phyloP scores from a whole-genome alignment of 2,888 invertebrate genomes.

The Teleiodes luculella region DNA sequence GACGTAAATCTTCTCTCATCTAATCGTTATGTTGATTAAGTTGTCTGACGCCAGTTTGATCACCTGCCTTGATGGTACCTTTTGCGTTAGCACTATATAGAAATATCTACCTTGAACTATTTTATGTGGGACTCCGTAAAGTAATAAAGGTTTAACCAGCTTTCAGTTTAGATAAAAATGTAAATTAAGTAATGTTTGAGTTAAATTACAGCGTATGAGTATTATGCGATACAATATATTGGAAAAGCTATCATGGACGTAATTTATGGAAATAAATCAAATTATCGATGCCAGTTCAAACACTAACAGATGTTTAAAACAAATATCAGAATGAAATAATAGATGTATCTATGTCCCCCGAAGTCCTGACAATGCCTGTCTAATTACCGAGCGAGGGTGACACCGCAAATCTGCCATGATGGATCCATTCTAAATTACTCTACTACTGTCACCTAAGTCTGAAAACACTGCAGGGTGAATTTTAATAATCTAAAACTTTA shows the following conservation, averaged over 20 bases:
- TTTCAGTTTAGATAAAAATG: too few relatives aligned
- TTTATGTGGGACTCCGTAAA: too few relatives aligned
- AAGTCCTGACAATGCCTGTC: conserved; percentile 64
- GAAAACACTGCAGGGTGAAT: conserved; percentile 31
- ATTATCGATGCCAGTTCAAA: background rate
- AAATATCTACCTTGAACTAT: too few relatives aligned
- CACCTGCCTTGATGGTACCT: conserved; percentile 18
- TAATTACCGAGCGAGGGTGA: conserved; percentile 73
- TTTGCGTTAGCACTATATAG: too few relatives aligned
- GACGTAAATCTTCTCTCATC: background rate
- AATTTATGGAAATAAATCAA: too few relatives aligned
- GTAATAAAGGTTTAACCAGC: too few relatives aligned
- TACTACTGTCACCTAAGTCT: conserved; percentile 32
- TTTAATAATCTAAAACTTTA: conserved; percentile 42
- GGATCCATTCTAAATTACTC: conserved; percentile 63
- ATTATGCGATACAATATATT: too few relatives aligned
- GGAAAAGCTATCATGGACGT: too few relatives aligned
- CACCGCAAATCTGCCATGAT: conserved; percentile 72
- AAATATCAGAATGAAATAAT: background rate
- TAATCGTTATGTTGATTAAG: conserved; percentile 33
- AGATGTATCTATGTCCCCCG: background rate
- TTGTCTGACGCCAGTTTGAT: conserved; percentile 23
- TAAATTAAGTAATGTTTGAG: too few relatives aligned
- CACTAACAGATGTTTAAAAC: background rate
- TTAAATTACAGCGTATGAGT: too few relatives aligned